Evolutionary conservation across 2,888 invertebrate genomes (phyloP).

Genomic region (Actias luna): DNA sequence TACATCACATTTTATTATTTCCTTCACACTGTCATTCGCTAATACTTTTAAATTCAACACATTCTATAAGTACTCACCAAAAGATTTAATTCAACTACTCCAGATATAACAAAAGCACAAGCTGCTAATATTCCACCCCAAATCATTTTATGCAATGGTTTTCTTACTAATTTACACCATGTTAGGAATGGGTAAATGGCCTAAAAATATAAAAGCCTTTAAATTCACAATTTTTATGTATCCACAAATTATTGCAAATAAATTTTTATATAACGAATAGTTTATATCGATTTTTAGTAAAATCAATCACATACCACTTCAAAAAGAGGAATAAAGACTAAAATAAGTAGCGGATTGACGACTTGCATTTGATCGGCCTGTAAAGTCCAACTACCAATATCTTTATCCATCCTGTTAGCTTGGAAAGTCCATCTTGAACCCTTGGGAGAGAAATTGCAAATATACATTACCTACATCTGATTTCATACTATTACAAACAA

Average conservation of each 20-base stretch:
- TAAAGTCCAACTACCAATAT: constrained; percentile 86
- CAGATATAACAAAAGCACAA: constrained; percentile 93
- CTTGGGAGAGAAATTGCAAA: constrained; percentile 49
- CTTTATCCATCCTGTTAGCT: constrained; percentile 93
- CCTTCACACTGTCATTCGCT: too few species aligned
- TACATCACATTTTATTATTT: too few species aligned
- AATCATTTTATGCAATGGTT: constrained; percentile 93
- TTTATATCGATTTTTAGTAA: not conserved
- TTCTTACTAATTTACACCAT: constrained; percentile 85
- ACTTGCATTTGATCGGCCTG: constrained; percentile 98
- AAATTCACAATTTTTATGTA: too few species aligned
- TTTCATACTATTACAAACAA: too few species aligned
- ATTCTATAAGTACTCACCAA: constrained; percentile 80
- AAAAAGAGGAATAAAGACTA: constrained; percentile 92
- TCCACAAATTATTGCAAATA: too few species aligned
- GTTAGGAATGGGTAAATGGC: constrained; percentile 89
- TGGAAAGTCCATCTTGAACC: constrained; percentile 97
- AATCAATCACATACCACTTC: constrained; percentile 77
- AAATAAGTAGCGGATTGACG: constrained; percentile 92
- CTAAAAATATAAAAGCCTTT: constrained; percentile 37
- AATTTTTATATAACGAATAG: too few species aligned
- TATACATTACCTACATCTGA: too few species aligned
- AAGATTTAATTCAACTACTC: constrained; percentile 88
- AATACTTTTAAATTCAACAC: too few species aligned
- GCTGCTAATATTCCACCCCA: constrained; percentile 94